phyloP scores from a whole-genome alignment of 2,797 vertebrate genomes.

The Xenopus petersii region DNA sequence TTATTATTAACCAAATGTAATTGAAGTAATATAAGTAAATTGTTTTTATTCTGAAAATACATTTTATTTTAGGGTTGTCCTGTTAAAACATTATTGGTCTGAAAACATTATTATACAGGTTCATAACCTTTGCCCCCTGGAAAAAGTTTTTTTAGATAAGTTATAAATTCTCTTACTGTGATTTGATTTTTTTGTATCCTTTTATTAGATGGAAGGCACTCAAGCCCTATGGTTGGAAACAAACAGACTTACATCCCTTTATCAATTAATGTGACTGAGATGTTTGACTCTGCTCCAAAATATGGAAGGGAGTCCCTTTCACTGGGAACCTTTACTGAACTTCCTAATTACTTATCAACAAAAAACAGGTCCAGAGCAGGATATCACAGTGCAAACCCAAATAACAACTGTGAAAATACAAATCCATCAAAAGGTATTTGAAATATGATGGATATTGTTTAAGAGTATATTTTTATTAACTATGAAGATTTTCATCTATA shows the following conservation, averaged over 20 bases:
- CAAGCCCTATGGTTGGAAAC: constrained; percentile 57
- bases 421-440: constrained; percentile 52
- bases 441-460: not conserved
- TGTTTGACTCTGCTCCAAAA: constrained; percentile 59
- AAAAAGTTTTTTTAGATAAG: too few relatives aligned
- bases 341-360: constrained; percentile 54
- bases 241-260: constrained; percentile 61
- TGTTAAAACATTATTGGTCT: too few relatives aligned
- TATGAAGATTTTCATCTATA: too few relatives aligned
- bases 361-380: constrained; percentile 62
- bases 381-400: constrained; percentile 50
- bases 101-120: too few relatives aligned
- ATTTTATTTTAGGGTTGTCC: too few relatives aligned
- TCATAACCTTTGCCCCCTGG: too few relatives aligned
- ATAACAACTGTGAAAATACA: constrained; percentile 40
- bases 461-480: too few relatives aligned
- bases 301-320: constrained; percentile 54
- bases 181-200: not conserved
- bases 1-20: too few relatives aligned
- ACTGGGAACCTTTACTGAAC: constrained; percentile 55
- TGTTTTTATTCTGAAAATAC: too few relatives aligned
- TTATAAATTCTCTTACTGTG: too few relatives aligned
- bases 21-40: too few relatives aligned
- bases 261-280: constrained; percentile 57
- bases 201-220: constrained; percentile 59